A percentile compares a stretch with the other conserved stretches of the same genome.
Evolutionary conservation across 2,113 vertebrate genomes (phyloP).

Genomic region (Formicarius rufipectus): DNA sequence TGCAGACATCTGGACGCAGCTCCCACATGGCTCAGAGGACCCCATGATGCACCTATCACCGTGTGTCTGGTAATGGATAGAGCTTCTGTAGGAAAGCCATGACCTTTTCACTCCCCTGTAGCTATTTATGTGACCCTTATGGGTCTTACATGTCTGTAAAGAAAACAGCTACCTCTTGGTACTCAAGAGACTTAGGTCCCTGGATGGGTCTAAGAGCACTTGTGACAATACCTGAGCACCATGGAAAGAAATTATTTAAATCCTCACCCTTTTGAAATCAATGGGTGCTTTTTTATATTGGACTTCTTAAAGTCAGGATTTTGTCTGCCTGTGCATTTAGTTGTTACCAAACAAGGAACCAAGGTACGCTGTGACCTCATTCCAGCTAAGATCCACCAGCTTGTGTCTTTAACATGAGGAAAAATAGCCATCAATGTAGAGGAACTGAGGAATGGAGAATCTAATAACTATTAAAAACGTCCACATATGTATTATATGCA

Average conservation of each 20-base stretch:
- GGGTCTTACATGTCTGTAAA: background rate
- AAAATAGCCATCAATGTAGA: background rate
- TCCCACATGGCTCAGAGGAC: background rate
- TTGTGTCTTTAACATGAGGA: background rate
- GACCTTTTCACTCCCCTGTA: background rate
- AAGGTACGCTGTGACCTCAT: background rate
- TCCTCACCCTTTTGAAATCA: background rate
- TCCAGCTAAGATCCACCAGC: background rate
- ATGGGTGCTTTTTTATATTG: background rate
- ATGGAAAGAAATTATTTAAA: background rate
- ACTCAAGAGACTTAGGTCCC: background rate
- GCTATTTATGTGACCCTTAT: background rate
- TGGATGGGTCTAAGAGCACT: background rate
- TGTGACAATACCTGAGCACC: background rate
- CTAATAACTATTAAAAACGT: background rate
- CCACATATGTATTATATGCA: background rate
- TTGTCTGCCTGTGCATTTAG: background rate
- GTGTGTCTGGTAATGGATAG: background rate
- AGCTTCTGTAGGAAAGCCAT: background rate
- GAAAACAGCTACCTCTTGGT: background rate
- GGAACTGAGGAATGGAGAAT: background rate
- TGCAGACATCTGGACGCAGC: background rate
- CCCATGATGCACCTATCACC: background rate
- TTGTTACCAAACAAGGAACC: background rate
- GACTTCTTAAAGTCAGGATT: background rate